phyloP scores from a whole-genome alignment of 2,113 vertebrate genomes.

The Castor canadensis region DNA sequence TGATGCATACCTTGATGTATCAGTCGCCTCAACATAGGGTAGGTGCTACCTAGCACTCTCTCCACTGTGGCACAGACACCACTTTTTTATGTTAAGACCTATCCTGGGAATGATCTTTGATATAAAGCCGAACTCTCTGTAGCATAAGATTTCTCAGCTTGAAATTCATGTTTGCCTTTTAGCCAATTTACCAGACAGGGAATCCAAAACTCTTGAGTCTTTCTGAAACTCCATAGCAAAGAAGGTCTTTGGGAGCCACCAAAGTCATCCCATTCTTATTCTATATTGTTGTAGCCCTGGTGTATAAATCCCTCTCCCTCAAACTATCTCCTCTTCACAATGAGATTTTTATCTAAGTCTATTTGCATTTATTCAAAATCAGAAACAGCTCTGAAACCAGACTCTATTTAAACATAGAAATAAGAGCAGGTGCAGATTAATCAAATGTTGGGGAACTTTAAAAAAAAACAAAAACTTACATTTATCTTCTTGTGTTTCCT shows the following conservation, averaged over 20 bases:
- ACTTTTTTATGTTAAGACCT: background rate
- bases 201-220: background rate
- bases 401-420: slow-evolving; percentile 56
- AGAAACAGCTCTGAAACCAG: slow-evolving; percentile 58
- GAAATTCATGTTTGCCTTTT: background rate
- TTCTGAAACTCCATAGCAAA: background rate
- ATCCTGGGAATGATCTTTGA: background rate
- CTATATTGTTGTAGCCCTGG: background rate
- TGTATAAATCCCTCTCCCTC: background rate
- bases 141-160: background rate
- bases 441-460: slow-evolving; percentile 41
- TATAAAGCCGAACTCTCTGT: background rate
- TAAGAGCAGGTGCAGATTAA: slow-evolving; percentile 48
- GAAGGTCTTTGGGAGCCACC: background rate
- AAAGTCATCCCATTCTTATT: background rate
- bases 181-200: background rate
- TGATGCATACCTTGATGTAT: rapidly evolving
- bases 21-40: background rate
- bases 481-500: slow-evolving; percentile 64
- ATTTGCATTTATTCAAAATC: slow-evolving; percentile 65
- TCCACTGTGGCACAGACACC: rapidly evolving
- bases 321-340: slow-evolving; percentile 17
- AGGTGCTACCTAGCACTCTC: too few species aligned
- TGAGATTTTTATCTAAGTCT: slow-evolving; percentile 44
- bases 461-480: background rate